Conservation (phyloP, 2,797 vertebrate species). For the Etheostoma nigrum region DNA sequence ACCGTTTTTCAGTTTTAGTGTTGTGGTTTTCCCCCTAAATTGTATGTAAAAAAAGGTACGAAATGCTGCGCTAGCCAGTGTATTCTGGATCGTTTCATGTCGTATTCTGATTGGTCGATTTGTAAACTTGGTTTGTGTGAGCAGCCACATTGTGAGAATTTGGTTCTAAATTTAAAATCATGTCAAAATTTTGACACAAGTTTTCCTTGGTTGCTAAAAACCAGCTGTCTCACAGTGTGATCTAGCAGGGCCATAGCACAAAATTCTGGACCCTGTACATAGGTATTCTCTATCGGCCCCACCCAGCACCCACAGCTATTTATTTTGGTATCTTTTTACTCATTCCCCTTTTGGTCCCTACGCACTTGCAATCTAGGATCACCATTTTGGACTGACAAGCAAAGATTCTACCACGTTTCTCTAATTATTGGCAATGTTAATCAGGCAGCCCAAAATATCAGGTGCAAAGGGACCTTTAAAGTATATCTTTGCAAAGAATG, state of each 20-base stretch:
- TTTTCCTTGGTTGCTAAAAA: not conserved
- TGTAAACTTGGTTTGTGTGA: not conserved
- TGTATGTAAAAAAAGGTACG: not conserved
- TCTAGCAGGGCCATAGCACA: no score
- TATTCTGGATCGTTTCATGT: not conserved
- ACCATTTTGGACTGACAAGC: not conserved
- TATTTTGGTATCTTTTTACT: no score
- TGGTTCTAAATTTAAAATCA: not conserved
- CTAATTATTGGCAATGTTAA: not conserved
- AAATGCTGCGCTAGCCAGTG: not conserved
- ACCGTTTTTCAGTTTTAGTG: not conserved
- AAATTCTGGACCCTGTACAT: no score
- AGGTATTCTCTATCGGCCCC: no score
- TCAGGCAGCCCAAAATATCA: not conserved
- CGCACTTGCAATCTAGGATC: not conserved
- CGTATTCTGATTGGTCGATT: not conserved
- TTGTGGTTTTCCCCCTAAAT: not conserved
- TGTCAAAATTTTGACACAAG: not conserved
- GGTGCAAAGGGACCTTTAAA: not conserved
- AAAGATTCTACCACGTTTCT: not conserved
- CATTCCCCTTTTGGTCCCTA: no score
- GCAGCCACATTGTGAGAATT: not conserved
- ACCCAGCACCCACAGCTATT: no score
- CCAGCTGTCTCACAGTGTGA: no score
- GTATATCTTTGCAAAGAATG: not conserved